Evolutionary conservation across 2,888 invertebrate genomes (phyloP).

Genomic region (Poecilus cupreus): DNA sequence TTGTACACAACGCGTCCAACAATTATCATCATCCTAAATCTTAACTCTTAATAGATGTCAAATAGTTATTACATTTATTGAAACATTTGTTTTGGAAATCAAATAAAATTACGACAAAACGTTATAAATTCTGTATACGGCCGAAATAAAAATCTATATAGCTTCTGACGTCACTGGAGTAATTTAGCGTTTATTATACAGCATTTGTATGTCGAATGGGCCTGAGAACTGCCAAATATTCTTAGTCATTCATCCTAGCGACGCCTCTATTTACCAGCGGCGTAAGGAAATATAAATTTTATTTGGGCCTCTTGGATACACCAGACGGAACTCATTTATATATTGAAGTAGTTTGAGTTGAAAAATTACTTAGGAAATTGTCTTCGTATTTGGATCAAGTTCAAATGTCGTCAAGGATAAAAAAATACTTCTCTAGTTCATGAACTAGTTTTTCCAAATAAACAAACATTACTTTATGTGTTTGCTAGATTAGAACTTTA

Average conservation of each 20-base stretch:
- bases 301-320: neutral
- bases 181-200: slow-evolving; percentile 14
- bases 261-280: slow-evolving; percentile 8
- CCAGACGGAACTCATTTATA: slow-evolving; percentile 24
- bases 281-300: neutral
- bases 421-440: slow-evolving; percentile 22
- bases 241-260: neutral
- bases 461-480: neutral
- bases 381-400: slow-evolving; percentile 32
- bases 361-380: slow-evolving; percentile 1
- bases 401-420: slow-evolving; percentile 6
- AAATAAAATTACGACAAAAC: neutral
- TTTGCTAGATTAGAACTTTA: neutral
- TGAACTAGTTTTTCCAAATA: slow-evolving; percentile 20
- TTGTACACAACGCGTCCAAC: neutral
- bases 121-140: neutral
- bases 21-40: slow-evolving; percentile 1
- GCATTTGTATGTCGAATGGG: slow-evolving; percentile 12
- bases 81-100: neutral
- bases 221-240: slow-evolving; percentile 13
- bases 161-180: neutral
- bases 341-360: slow-evolving; percentile 12
- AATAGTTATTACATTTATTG: neutral
- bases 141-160: neutral
- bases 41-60: neutral